Conservation (phyloP, 1,140 invertebrate species). For the Chironomus striatipennis region DNA sequence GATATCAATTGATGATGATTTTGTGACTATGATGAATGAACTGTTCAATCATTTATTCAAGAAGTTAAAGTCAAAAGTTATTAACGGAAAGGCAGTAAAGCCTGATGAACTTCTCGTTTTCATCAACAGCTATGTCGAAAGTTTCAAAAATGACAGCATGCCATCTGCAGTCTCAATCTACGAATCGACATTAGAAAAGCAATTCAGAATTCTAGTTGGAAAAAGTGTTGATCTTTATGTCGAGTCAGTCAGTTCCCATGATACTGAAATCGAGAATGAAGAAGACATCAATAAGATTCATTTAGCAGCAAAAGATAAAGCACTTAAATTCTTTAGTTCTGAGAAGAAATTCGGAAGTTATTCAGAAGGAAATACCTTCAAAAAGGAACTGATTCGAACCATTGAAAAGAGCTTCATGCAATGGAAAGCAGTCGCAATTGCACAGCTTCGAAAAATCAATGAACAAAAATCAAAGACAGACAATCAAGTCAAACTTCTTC, state of each 20-base stretch:
- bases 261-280: not conserved
- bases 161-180: not conserved
- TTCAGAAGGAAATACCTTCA: not conserved
- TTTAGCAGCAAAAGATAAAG: not conserved
- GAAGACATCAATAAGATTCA: not conserved
- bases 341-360: constrained; percentile 8
- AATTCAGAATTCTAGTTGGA: not conserved
- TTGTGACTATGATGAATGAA: not conserved
- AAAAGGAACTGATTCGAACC: not conserved
- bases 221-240: constrained; percentile 19
- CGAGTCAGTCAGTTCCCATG: not conserved
- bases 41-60: not conserved
- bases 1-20: not conserved
- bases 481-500: not conserved
- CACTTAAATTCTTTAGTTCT: not conserved
- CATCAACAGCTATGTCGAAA: not conserved
- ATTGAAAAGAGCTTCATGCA: not conserved
- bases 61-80: not conserved
- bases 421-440: not conserved
- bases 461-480: not conserved
- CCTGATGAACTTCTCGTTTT: not conserved
- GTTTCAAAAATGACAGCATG: not conserved
- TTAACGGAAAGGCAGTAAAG: not conserved
- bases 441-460: not conserved
- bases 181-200: not conserved